A percentile compares a stretch with the other conserved stretches of the same genome.
Evolutionary conservation across 2,888 invertebrate species (phyloP).

Genomic region (Pecten maximus): DNA sequence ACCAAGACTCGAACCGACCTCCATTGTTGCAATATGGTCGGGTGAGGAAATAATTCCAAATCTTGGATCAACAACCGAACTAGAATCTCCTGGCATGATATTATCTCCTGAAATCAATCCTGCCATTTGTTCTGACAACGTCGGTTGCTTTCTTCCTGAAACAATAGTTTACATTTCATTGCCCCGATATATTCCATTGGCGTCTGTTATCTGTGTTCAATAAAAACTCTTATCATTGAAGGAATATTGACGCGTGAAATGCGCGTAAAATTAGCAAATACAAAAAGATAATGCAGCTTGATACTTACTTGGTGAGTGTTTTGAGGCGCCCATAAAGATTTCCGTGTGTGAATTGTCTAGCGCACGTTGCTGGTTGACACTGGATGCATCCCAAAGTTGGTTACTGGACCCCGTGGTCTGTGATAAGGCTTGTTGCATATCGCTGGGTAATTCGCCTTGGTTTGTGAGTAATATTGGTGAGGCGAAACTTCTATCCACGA

Average conservation of each 20-base stretch:
- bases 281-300: not conserved
- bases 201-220: not conserved
- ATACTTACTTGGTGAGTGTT: not conserved
- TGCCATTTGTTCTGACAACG: not conserved
- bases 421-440: not conserved
- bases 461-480: not conserved
- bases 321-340: not conserved
- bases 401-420: not conserved
- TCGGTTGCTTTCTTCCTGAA: not conserved
- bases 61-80: slow-evolving; percentile 15
- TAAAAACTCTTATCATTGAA: not conserved
- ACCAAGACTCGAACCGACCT: not conserved
- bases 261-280: not conserved
- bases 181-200: not conserved
- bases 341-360: not conserved
- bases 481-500: not conserved
- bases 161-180: not conserved
- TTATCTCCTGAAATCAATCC: not conserved
- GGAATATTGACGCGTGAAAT: not conserved
- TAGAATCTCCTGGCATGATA: not conserved
- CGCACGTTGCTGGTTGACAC: slow-evolving; percentile 16
- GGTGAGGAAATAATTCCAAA: not conserved
- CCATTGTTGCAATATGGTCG: slow-evolving; percentile 10
- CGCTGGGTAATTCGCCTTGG: not conserved
- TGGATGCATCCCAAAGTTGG: not conserved